Evolutionary conservation across 2,113 vertebrate genomes (phyloP).

Genomic region (Lepus europaeus): DNA sequence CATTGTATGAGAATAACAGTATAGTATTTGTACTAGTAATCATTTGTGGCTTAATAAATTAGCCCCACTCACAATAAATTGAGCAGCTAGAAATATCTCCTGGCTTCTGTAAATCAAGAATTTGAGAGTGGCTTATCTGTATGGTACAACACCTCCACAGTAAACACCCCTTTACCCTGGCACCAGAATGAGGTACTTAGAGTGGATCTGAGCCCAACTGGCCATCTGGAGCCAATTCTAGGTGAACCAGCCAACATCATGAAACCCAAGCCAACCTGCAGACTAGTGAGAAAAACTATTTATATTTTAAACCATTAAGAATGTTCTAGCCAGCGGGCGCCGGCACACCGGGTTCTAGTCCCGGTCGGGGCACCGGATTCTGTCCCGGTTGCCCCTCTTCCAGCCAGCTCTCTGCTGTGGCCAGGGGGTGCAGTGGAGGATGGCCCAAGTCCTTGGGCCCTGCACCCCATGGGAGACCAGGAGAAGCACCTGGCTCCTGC

Average conservation of each 20-base stretch:
- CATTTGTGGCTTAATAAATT: background rate
- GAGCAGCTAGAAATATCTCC: background rate
- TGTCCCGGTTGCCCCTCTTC: too few relatives aligned
- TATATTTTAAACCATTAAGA: background rate
- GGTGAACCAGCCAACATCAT: background rate
- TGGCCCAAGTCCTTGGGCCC: too few relatives aligned
- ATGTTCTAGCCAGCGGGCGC: too few relatives aligned
- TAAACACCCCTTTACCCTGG: background rate
- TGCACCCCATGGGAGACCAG: too few relatives aligned
- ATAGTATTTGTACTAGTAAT: background rate
- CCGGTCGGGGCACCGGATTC: too few relatives aligned
- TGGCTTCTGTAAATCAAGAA: background rate
- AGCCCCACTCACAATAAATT: background rate
- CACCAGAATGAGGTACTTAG: background rate
- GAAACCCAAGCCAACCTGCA: background rate
- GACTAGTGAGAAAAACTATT: background rate
- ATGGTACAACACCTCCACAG: background rate
- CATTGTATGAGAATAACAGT: slow-evolving; percentile 25
- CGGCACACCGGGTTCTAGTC: too few relatives aligned
- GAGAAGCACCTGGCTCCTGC: too few relatives aligned
- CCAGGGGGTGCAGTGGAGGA: too few relatives aligned
- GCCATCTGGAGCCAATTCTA: background rate
- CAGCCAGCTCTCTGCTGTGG: too few relatives aligned
- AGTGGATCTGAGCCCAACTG: background rate
- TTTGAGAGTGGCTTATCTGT: background rate